Evolutionary conservation across 2,888 invertebrate genomes (phyloP), one percentile per base, ranked within the genome.

Genomic region (Heliconius cydno): DNA sequence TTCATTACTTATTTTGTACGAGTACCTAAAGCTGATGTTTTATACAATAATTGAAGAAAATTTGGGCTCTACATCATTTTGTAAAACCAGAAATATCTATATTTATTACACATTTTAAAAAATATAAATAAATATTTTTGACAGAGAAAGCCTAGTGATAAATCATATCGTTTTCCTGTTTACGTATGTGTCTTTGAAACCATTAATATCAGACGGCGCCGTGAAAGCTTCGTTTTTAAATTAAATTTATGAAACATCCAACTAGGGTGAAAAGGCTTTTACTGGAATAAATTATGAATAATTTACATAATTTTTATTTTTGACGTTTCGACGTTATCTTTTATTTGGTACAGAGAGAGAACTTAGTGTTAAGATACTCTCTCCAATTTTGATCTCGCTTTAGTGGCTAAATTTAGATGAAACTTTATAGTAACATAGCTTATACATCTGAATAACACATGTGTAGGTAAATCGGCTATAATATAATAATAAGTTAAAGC

Each of bases 281-380:
- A 70, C 15, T 70, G 15, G 7, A 41, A 70, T 70, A 70, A 70
- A 70, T 70, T 70, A 41, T 25, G 19, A 70, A 70, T 70, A 70
- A 46, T 46, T 41, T 41, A 70, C 19, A 41, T 70, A 1, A 38
- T n/a, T 41, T 70, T 70, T 65, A 9, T 25, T 46, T 38, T 70
- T 15, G 41, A 41, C 25, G n/a, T 15, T 46, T 25, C 34, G 6
- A 34, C 6, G 6, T 34, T 34, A 70, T 70, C 7, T 22, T 52
- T 7, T 9, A 25, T 41, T 25, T 41, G n/a, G 10, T 22, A 15
- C 5, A 15, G 7, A 41, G 7, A 70, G 9, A 70, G 3, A 2
- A 38, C 3, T 0, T 70, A 25, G 70, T 70, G 25, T 41, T 70
- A 7, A 41, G 13, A 70, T 3, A 7, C n/a, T 70, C 15, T 70